Conservation (phyloP, 2,797 vertebrate genomes). For the Aotus griseimembra region DNA sequence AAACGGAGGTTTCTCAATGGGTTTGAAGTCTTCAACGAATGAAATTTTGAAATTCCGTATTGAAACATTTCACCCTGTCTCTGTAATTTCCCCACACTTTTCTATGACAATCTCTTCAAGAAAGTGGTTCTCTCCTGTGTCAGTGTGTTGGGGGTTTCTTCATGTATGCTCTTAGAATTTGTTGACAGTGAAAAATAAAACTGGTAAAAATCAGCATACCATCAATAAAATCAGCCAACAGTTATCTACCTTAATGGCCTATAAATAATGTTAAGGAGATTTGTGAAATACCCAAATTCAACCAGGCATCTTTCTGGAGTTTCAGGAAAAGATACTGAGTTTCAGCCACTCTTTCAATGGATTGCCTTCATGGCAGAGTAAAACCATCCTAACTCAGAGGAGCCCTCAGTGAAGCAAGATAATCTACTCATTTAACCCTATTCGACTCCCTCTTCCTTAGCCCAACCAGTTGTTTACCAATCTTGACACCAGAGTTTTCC, state of each 20-base stretch:
- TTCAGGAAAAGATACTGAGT: slow-evolving; percentile 8
- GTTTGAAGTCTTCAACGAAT: slow-evolving; percentile 50
- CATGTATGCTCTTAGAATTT: neutral
- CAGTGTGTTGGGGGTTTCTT: neutral
- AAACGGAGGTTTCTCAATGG: slow-evolving; percentile 60
- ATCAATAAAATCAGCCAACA: neutral
- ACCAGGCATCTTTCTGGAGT: neutral
- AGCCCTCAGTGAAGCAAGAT: neutral
- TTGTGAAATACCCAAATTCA: slow-evolving; percentile 12
- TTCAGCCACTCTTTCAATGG: neutral
- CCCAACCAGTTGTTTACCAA: neutral
- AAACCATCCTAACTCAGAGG: neutral
- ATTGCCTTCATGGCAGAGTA: neutral
- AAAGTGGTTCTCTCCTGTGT: neutral
- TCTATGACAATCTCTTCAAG: neutral
- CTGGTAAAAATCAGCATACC: neutral
- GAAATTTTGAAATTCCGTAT: slow-evolving; percentile 47
- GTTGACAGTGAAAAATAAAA: slow-evolving; percentile 48
- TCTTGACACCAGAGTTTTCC: neutral
- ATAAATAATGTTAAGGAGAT: slow-evolving; percentile 16
- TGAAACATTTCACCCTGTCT: neutral
- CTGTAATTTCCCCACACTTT: slow-evolving; percentile 24
- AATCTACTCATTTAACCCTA: neutral
- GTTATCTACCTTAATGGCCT: neutral
- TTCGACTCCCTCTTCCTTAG: neutral